Evolutionary conservation across 2,888 invertebrate species (phyloP).

Genomic region (Acanthosoma haemorrhoidale): DNA sequence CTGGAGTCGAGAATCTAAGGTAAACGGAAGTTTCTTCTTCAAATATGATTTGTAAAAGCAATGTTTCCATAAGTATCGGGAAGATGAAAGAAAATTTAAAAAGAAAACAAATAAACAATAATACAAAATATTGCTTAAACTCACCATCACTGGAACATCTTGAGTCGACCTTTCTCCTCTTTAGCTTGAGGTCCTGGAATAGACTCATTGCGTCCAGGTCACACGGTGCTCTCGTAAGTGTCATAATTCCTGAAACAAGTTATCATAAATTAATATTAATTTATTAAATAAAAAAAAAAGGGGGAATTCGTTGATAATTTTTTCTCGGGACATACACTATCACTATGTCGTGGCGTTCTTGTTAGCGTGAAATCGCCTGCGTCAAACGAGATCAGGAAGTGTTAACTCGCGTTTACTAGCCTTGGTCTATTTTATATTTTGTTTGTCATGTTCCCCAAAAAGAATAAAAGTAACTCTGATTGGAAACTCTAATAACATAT

Average conservation of each 20-base stretch:
- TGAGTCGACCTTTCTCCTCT: conserved; percentile 95
- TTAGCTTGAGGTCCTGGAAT: conserved; percentile 96
- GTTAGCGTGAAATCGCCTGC: no score
- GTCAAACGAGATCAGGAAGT: no score
- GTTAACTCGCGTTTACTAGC: no score
- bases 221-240: conserved; percentile 95
- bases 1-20: no score
- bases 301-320: no score
- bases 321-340: no score
- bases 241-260: conserved; percentile 77
- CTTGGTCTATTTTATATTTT: no score
- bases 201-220: conserved; percentile 98
- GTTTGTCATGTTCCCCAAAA: no score
- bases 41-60: no score
- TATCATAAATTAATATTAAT: background rate
- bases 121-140: conserved; percentile 43
- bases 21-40: no score
- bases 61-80: background rate
- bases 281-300: background rate
- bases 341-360: no score
- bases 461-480: no score
- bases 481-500: background rate
- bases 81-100: background rate
- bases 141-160: conserved; percentile 92
- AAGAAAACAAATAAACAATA: conserved; percentile 15